These are phyloP conservation scores for Dendroctonus valens DNA, from an alignment of 1,140 invertebrate species.

Conservation along the genomic window DNA sequence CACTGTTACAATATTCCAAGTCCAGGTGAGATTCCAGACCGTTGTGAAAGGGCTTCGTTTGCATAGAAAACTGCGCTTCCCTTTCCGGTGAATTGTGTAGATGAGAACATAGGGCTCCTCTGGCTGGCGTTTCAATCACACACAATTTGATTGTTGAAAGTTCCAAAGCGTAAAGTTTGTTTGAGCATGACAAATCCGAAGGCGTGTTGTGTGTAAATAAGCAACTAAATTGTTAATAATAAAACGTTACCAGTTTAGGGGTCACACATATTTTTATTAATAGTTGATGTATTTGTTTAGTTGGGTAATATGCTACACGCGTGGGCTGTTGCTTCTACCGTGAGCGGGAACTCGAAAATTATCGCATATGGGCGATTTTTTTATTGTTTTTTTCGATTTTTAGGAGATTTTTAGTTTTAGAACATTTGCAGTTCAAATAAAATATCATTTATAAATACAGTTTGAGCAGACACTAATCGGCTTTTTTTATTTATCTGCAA, in stretches of 20 bases:
- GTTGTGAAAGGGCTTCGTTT: not conserved
- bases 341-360: not conserved
- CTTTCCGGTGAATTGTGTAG: not conserved
- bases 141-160: conserved; percentile 5
- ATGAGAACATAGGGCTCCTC: not conserved
- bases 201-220: conserved; percentile 10
- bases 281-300: conserved; percentile 2
- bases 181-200: conserved; percentile 14
- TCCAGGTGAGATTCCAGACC: conserved; percentile 67
- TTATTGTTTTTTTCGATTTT: conserved; percentile 3
- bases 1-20: conserved; percentile 85
- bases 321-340: conserved; percentile 1
- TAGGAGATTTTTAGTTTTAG: not conserved
- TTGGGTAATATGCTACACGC: not conserved
- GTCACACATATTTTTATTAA: conserved; percentile 14
- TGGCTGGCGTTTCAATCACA: not conserved
- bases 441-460: not conserved
- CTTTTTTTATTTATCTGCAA: too few species aligned
- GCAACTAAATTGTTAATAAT: not conserved
- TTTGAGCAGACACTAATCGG: too few species aligned
- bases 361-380: conserved; percentile 6
- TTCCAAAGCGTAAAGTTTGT: not conserved
- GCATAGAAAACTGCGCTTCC: too few species aligned
- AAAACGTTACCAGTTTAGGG: conserved; percentile 9
- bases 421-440: not conserved